Percentiles rank a stretch among this genome's conserved stretches.
Evolutionary conservation across 2,797 vertebrate genomes (phyloP).

Genomic region (Cossypha caffra): DNA sequence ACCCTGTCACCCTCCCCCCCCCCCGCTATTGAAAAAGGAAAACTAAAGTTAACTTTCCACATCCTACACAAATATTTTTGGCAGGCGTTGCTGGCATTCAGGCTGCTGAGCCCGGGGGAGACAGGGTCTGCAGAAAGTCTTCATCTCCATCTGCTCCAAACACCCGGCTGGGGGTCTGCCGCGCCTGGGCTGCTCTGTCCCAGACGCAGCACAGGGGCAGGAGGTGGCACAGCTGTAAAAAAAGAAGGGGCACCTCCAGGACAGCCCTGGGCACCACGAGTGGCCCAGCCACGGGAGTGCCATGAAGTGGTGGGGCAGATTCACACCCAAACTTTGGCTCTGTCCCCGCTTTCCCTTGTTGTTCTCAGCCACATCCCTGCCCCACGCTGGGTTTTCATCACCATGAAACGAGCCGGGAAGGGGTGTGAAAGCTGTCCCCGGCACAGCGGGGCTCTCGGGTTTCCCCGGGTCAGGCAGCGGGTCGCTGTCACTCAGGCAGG

Average conservation of each 20-base stretch:
- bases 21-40: conserved; percentile 47
- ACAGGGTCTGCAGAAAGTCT: conserved; percentile 35
- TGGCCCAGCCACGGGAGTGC: fast-evolving
- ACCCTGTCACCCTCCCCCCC: background rate
- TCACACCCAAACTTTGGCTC: background rate
- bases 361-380: background rate
- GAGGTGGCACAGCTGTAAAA: background rate
- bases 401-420: background rate
- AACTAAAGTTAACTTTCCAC: conserved; percentile 78
- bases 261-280: fast-evolving
- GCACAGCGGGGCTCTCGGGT: background rate
- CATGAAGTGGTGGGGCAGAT: fast-evolving
- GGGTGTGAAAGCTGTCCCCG: background rate
- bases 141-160: background rate
- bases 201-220: fast-evolving
- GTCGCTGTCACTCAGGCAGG: conserved; percentile 42
- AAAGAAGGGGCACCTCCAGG: background rate
- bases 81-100: conserved; percentile 58
- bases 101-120: conserved; percentile 54
- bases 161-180: fast-evolving
- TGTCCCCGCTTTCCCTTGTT: fast-evolving
- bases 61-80: conserved; percentile 81
- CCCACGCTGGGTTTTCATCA: background rate
- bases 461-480: conserved; percentile 28
- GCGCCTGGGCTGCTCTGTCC: background rate